Base-by-base conservation (phyloP, 1,140 invertebrate species). In the Oreohelix idahoensis region DNA sequence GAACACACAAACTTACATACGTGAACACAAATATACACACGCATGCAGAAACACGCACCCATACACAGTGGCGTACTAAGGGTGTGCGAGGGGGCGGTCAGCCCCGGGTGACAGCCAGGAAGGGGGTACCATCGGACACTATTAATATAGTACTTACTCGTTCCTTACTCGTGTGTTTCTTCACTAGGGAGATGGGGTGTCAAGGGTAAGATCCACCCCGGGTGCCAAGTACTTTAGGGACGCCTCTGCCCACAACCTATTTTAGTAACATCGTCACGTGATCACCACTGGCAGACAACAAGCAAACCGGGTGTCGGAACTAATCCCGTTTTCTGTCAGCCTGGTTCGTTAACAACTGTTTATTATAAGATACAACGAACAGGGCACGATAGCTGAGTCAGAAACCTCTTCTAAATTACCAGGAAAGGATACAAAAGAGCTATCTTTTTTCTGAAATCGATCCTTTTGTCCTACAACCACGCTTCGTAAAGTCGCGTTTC, bases 401-500 rank as follows among this genome's bases (percentile, higher is more conserved):
- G n/a, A 66, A 11, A 32, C 29, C 63, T 0, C n/a, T 32, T 66
- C n/a, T 66, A 66, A 66, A 66, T 66, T 32, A 29, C 63, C n/a
- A 5, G 20, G 10, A 66, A 66, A 66, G 63, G 63, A 66, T 8
- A 66, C 63, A 32, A 39, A 74, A 74, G 39, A 74, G n/a, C 38
- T 39, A 74, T 74, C 42, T 74, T 39, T 39, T 74, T 42, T 74
- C 71, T 26, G 71, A 74, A 39, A 74, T 74, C 71, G 29, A 74
- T 74, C 17, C 71, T 74, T 42, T 32, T 26, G 15, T 42, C 26
- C 38, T 29, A 42, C 36, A 26, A 1, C 32, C 71, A 74, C 32
- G 71, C 71, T 74, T 74, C 71, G 71, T 39, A 74, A 74, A 74
- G 71, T 74, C 71, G 71, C 38, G 71, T 74, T 74, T 74, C 32